Evolutionary conservation across 2,888 invertebrate genomes (phyloP), one percentile per base, ranked within the genome.

Genomic region (Tillus elongatus): DNA sequence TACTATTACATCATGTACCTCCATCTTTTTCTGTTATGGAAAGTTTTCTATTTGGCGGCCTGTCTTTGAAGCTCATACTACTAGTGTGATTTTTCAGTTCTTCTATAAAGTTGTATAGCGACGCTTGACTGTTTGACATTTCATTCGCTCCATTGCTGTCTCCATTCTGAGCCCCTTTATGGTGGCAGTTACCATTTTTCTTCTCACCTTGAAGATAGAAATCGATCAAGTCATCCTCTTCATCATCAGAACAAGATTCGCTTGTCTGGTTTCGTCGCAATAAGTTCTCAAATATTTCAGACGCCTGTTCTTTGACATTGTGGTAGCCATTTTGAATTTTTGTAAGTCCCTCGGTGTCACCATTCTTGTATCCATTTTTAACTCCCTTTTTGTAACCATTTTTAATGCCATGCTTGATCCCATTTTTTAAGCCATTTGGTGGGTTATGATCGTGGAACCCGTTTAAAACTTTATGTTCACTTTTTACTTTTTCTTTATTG

Each of bases 81-180:
- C 9, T 10, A 32, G 9, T 13, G 9, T 32, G 8, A 16, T 40
- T 39, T 42, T 56, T 53, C 30, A 61, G 42, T 42, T 57, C 57
- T 40, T 58, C 54, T 54, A 62, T 56, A 42, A 57, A 61, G 34
- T 58, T 49, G 36, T 53, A 52, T 30, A 63, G 46, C 11, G 61
- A 61, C 13, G 50, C 45, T 37, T 57, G 57, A 41, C 62, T 62
- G 3, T 41, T 50, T 3, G 49, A 44, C 37, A 42, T 15, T 4
- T 50, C 45, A 29, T 42, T 40, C n/a, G 43, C 50, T 11, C 37
- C 29, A 11, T 44, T 19, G 10, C 39, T 39, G 11, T 39, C 39
- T 9, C 44, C 46, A 2, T 45, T 43, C n/a, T 50, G 51, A 9
- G 24, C 6, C n/a, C 6, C n/a, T 19, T 19, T 19, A 19, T 19